A percentile compares a stretch with the other conserved stretches of the same genome.
Conservation (phyloP, 2,797 vertebrate species). For the Crypturellus tataupa region DNA sequence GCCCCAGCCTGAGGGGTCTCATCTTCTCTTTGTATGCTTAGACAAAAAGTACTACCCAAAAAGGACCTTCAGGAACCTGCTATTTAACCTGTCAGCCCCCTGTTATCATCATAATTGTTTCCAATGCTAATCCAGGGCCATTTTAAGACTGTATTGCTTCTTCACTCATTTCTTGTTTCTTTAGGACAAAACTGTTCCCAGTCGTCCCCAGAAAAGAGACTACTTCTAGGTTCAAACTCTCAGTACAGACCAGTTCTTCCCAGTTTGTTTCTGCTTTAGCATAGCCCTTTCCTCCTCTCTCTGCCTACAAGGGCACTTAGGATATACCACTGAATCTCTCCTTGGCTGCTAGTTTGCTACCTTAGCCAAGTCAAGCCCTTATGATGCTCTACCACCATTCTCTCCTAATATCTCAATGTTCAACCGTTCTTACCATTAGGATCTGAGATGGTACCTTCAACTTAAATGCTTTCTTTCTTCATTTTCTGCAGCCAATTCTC, state of each 20-base stretch:
- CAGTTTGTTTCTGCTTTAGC: neutral
- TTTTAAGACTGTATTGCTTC: neutral
- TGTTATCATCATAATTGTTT: neutral
- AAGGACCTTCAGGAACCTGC: neutral
- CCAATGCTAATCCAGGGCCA: neutral
- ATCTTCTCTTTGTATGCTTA: neutral
- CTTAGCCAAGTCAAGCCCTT: neutral
- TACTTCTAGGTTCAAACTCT: neutral
- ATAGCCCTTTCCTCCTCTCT: neutral
- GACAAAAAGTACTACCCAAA: neutral
- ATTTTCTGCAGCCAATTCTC: neutral
- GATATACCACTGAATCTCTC: neutral
- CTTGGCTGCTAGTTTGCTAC: neutral
- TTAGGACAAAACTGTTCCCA: neutral
- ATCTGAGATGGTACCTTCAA: neutral
- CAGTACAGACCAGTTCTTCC: neutral
- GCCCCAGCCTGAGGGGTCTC: too few relatives aligned
- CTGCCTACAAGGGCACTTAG: neutral
- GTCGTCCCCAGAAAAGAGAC: neutral
- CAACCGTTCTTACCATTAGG: neutral
- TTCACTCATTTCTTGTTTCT: neutral
- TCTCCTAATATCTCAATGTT: rapidly evolving
- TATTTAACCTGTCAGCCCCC: neutral
- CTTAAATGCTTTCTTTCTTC: neutral
- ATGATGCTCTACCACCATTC: rapidly evolving